Conservation (phyloP, 2,113 vertebrate species). For the Ascaphus truei region DNA sequence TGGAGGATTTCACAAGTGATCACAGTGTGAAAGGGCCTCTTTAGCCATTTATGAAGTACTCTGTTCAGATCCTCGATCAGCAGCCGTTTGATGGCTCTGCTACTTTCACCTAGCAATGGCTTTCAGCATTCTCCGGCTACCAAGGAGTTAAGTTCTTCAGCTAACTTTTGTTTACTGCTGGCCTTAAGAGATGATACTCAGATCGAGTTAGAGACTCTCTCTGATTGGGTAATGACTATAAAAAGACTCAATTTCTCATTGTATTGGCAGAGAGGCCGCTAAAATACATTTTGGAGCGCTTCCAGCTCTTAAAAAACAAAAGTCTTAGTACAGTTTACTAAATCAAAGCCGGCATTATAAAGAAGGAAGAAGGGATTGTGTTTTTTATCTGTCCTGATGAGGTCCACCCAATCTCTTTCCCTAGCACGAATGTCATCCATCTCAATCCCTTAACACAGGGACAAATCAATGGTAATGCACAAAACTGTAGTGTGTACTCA, state of each 20-base stretch:
- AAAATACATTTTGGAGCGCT: conserved; percentile 20
- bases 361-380: conserved; percentile 18
- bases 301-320: conserved; percentile 19
- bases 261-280: neutral
- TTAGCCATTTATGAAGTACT: too few species aligned
- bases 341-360: conserved; percentile 24
- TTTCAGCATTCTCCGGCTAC: neutral
- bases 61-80: too few species aligned
- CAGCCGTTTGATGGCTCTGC: too few species aligned
- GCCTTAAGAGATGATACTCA: neutral
- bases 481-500: conserved; percentile 21
- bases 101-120: too few species aligned
- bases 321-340: conserved; percentile 16
- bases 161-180: neutral
- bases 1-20: too few species aligned
- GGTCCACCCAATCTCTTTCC: conserved; percentile 27
- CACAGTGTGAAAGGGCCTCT: too few species aligned
- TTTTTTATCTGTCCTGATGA: conserved; percentile 17
- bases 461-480: conserved; percentile 34
- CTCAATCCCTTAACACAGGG: conserved; percentile 16
- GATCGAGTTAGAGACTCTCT: neutral
- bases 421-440: conserved; percentile 5
- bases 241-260: neutral
- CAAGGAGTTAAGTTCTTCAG: neutral
- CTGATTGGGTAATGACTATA: too few species aligned